Percentiles rank a stretch among this genome's conserved stretches.
Evolutionary conservation across 2,113 vertebrate species (phyloP).

Genomic region (Pedionomus torquatus): DNA sequence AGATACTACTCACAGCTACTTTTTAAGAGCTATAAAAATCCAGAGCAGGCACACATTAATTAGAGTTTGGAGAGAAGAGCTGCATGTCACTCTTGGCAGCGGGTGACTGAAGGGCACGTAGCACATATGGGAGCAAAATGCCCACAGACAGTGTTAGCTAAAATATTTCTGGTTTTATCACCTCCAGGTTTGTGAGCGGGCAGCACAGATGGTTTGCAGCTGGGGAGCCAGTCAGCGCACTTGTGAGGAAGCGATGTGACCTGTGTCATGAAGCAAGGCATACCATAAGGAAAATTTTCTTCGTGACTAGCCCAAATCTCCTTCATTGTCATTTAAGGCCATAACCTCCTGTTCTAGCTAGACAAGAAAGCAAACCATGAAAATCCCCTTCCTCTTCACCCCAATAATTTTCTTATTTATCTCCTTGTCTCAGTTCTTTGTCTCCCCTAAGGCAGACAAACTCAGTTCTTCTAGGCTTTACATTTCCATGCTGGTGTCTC

Average conservation of each 20-base stretch:
- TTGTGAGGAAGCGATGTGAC: neutral
- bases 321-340: neutral
- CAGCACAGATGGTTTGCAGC: constrained; percentile 39
- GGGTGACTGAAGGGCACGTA: neutral
- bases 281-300: neutral
- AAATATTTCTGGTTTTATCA: neutral
- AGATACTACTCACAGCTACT: neutral
- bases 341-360: neutral
- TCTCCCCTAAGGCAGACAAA: neutral
- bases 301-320: neutral
- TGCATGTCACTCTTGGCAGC: neutral
- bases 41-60: constrained; percentile 8
- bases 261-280: neutral
- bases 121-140: neutral
- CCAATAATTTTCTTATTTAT: neutral
- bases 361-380: neutral
- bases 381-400: neutral
- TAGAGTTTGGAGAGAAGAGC: neutral
- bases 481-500: neutral
- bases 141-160: neutral
- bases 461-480: neutral
- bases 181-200: neutral
- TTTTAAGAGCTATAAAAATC: constrained; percentile 42
- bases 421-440: neutral
- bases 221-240: neutral